Conservation (phyloP, 2,113 vertebrate species). For the Columba janthina region DNA sequence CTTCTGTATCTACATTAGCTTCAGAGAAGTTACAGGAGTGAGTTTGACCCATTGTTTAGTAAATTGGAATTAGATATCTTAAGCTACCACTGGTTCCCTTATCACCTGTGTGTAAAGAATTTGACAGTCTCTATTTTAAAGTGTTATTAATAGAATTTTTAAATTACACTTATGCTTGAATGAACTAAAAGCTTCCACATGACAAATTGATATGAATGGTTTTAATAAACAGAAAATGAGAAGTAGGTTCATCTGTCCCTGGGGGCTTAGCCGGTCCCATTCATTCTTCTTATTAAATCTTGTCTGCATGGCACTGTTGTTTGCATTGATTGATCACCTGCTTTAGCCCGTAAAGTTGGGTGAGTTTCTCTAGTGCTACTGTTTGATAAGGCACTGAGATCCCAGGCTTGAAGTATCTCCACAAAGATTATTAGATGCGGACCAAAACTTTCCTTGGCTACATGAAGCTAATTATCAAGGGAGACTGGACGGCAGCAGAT, state of each 20-base stretch:
- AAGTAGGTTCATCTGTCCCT: conserved; percentile 40
- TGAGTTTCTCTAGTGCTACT: background rate
- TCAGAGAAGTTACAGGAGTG: background rate
- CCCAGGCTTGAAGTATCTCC: background rate
- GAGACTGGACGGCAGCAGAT: background rate
- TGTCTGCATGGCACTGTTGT: background rate
- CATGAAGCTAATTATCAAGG: background rate
- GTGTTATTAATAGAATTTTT: conserved; percentile 43
- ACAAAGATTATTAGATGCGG: background rate
- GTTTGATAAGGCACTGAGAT: background rate
- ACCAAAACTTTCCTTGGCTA: background rate
- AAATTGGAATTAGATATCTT: background rate
- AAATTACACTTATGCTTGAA: conserved; percentile 40
- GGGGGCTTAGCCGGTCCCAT: conserved; percentile 17
- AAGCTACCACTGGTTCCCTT: background rate
- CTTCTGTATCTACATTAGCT: background rate
- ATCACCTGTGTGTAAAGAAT: conserved; percentile 6
- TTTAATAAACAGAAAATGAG: conserved; percentile 69
- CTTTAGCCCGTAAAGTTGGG: background rate
- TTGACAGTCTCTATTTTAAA: conserved; percentile 20
- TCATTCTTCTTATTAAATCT: conserved; percentile 22
- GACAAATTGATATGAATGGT: conserved; percentile 58
- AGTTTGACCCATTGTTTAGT: background rate
- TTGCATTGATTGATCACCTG: background rate
- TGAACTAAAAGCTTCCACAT: conserved; percentile 33